Conservation (phyloP, 2,113 vertebrate genomes). For the Neolamprologus sp. region DNA sequence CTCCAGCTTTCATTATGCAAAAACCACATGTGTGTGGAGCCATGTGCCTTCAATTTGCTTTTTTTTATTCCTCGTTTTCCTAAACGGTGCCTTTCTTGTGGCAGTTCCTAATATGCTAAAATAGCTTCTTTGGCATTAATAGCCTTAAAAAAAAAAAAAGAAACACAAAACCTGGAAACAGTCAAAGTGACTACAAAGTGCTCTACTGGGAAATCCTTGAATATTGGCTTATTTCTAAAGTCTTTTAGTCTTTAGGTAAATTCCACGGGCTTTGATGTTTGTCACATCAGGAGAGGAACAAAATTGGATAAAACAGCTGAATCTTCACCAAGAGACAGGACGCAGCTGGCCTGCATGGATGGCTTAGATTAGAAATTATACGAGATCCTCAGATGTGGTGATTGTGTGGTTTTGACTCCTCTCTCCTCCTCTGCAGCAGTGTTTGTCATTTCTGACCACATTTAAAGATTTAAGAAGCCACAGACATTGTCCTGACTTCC, state of each 20-base stretch:
- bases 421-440: background rate
- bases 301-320: background rate
- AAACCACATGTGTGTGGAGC: background rate
- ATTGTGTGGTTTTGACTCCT: background rate
- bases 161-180: background rate
- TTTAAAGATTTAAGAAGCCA: conserved; percentile 5
- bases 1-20: background rate
- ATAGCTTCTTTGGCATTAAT: background rate
- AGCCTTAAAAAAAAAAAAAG: background rate
- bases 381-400: conserved; percentile 35
- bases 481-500: background rate
- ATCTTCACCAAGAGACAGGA: background rate
- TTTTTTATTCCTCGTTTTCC: background rate
- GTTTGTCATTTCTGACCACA: conserved; percentile 39
- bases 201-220: background rate
- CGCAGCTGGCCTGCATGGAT: conserved; percentile 24
- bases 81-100: conserved; percentile 15
- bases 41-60: conserved; percentile 3
- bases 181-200: background rate
- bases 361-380: conserved; percentile 26
- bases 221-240: background rate
- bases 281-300: background rate
- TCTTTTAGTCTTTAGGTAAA: conserved; percentile 17
- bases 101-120: background rate
- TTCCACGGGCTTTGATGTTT: conserved; percentile 21